These are phyloP conservation scores for Tineola bisselliella DNA, from an alignment of 2,888 invertebrate genomes.

Conservation along the genomic window DNA sequence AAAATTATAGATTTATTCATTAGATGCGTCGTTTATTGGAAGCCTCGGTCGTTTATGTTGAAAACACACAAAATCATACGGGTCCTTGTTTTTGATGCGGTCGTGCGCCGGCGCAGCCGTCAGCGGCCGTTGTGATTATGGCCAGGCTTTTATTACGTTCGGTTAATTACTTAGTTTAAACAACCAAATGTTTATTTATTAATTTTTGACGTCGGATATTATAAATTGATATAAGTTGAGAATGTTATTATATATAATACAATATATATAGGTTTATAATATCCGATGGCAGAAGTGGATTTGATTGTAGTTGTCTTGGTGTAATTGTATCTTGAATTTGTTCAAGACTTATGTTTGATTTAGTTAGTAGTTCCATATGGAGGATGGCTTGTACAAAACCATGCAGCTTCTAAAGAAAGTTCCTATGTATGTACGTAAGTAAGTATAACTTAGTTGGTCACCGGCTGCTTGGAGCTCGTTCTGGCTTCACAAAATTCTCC, in stretches of 20 bases:
- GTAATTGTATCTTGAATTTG: conserved; percentile 40
- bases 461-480: conserved; percentile 15
- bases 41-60: conserved; percentile 53
- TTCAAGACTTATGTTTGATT: conserved; percentile 51
- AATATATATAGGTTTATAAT: background rate
- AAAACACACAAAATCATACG: conserved; percentile 51
- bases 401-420: conserved; percentile 69
- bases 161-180: background rate
- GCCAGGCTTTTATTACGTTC: background rate
- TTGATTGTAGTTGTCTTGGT: conserved; percentile 20
- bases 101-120: conserved; percentile 40
- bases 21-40: conserved; percentile 46
- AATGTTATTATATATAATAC: background rate
- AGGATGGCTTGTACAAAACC: conserved; percentile 67
- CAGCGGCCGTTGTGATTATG: conserved; percentile 27
- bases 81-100: conserved; percentile 49
- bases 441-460: conserved; percentile 57
- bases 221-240: background rate
- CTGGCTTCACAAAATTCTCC: background rate
- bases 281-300: background rate
- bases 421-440: conserved; percentile 69
- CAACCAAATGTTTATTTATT: background rate
- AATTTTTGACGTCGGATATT: background rate
- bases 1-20: conserved; percentile 64
- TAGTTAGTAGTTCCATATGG: conserved; percentile 65